Conservation (phyloP, 2,888 invertebrate genomes). For the Pseudoips prasinana region DNA sequence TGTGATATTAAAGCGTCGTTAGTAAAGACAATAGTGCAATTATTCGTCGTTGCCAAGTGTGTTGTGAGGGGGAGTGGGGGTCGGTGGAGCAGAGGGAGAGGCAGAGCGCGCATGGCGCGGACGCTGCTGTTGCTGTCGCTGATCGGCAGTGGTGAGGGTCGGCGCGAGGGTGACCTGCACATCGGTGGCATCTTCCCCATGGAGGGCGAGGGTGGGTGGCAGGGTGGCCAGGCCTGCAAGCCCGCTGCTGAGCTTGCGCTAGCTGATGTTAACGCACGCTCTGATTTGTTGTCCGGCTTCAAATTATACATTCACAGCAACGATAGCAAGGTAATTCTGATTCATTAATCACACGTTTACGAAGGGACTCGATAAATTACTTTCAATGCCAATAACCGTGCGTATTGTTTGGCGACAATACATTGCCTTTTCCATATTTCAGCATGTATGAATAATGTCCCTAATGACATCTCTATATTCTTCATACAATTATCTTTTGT, state of each 20-base stretch:
- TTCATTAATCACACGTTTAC: conserved; percentile 28
- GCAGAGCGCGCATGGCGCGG: conserved; percentile 36
- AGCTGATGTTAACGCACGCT: conserved; percentile 95
- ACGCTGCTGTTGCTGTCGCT: conserved; percentile 59
- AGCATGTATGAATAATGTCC: too few relatives aligned
- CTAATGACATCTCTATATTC: too few relatives aligned
- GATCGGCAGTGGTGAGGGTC: conserved; percentile 55
- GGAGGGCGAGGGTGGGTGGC: conserved; percentile 97
- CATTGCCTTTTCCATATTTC: conserved; percentile 12
- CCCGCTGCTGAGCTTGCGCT: conserved; percentile 98
- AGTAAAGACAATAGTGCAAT: conserved; percentile 76
- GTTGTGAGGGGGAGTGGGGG: conserved; percentile 49
- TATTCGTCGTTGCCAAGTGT: conserved; percentile 76
- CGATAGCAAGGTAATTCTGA: conserved; percentile 92
- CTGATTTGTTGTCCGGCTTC: conserved; percentile 95
- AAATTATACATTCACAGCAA: conserved; percentile 95
- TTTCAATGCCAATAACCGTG: conserved; percentile 21
- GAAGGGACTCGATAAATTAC: conserved; percentile 16
- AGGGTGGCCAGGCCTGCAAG: conserved; percentile 98
- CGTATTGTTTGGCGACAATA: conserved; percentile 19
- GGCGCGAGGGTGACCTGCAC: conserved; percentile 89
- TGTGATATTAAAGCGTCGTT: conserved; percentile 68
- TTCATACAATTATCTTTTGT: too few relatives aligned
- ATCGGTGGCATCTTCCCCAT: conserved; percentile 99
- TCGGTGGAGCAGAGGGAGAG: conserved; percentile 30